These are phyloP conservation scores for Chloropsis cyanopogon DNA, from an alignment of 2,113 vertebrate genomes.

Conservation along the genomic window DNA sequence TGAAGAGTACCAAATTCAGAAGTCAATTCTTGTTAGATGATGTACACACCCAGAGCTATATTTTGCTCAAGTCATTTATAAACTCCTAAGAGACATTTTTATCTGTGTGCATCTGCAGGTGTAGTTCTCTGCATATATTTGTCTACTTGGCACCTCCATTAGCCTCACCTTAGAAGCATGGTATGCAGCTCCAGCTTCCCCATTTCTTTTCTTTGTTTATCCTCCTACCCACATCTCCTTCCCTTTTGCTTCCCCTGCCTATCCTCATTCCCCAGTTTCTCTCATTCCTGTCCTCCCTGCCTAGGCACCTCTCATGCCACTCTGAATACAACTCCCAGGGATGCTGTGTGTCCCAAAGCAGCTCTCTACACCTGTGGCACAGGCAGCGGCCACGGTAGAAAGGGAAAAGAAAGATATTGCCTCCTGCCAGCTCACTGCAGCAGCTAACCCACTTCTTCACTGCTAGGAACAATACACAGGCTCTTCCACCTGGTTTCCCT, in stretches of 20 bases:
- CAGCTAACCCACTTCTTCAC: neutral
- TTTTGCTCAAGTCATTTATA: neutral
- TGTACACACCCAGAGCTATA: neutral
- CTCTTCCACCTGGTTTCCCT: neutral
- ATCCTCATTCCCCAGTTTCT: neutral
- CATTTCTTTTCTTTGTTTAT: neutral
- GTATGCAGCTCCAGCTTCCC: neutral
- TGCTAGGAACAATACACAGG: neutral
- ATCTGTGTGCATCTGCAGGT: neutral
- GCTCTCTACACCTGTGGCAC: neutral
- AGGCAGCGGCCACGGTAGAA: neutral
- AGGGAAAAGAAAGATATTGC: neutral
- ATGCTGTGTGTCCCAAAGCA: neutral
- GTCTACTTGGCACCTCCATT: neutral
- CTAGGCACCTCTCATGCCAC: neutral
- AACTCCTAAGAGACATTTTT: neutral
- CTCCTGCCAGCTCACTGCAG: neutral
- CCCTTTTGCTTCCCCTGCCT: neutral
- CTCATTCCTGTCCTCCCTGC: neutral
- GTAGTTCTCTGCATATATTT: neutral
- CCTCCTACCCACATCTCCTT: neutral
- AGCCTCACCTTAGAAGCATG: neutral
- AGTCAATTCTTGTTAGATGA: neutral
- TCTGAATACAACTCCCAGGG: neutral
- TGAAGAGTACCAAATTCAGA: neutral